Percentiles rank a stretch among this genome's conserved stretches.
These are phyloP conservation scores for Falco rusticolus DNA, from an alignment of 2,797 vertebrate genomes.

Conservation along the genomic window DNA sequence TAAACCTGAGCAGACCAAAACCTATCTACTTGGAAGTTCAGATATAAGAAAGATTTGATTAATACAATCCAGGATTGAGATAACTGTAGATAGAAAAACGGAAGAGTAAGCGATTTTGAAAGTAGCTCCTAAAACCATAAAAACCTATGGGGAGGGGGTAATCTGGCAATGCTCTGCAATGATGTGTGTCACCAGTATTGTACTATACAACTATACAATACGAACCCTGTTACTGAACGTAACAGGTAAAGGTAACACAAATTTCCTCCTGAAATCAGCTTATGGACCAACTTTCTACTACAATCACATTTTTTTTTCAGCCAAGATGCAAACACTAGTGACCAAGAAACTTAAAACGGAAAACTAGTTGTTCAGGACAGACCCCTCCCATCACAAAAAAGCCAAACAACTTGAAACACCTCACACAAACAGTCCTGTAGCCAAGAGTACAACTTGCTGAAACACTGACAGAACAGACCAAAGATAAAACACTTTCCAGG, in stretches of 20 bases:
- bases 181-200: neutral
- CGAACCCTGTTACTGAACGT: neutral
- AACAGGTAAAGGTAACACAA: neutral
- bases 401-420: neutral
- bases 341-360: neutral
- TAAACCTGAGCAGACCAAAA: neutral
- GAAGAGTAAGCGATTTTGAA: neutral
- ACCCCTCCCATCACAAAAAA: neutral
- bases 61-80: neutral
- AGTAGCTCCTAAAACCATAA: neutral
- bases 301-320: neutral
- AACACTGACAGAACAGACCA: neutral
- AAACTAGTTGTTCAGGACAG: slow-evolving; percentile 10
- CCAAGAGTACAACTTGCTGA: neutral
- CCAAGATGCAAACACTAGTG: neutral
- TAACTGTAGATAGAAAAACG: neutral
- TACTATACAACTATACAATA: neutral
- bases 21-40: neutral
- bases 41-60: neutral
- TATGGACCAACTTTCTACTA: neutral
- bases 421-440: neutral
- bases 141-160: neutral
- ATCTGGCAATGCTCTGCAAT: neutral
- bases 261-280: neutral
- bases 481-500: neutral